A percentile compares a stretch with the other conserved stretches of the same genome.
Conservation (phyloP, 2,888 invertebrate genomes). For the Plusia festucae region DNA sequence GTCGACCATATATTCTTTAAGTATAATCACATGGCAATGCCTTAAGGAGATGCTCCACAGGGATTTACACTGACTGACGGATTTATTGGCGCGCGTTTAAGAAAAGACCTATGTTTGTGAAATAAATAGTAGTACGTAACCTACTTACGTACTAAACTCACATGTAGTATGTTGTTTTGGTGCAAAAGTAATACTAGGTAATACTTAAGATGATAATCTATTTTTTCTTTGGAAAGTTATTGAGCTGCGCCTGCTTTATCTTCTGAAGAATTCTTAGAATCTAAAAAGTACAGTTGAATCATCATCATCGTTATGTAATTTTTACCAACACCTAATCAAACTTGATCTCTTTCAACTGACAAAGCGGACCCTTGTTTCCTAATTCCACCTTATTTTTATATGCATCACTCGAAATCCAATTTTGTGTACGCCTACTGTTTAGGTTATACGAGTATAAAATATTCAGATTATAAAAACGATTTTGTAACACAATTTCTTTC, state of each 20-base stretch:
- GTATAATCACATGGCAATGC: conserved; percentile 12
- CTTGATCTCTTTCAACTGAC: neutral
- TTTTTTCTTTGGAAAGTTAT: conserved; percentile 8
- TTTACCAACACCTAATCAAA: neutral
- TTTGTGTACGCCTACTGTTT: conserved; percentile 25
- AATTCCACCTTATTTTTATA: conserved; percentile 28
- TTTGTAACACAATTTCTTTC: conserved; percentile 39
- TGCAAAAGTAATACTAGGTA: neutral
- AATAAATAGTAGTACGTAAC: neutral
- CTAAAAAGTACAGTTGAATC: too few relatives aligned
- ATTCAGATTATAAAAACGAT: conserved; percentile 45
- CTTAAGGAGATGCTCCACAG: neutral
- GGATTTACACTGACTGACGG: conserved; percentile 4
- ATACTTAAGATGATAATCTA: conserved; percentile 27
- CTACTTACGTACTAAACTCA: neutral
- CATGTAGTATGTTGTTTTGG: neutral
- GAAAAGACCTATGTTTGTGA: conserved; percentile 3
- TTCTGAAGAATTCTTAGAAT: too few relatives aligned
- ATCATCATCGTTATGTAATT: neutral
- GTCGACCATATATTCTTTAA: conserved; percentile 31
- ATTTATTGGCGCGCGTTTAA: neutral
- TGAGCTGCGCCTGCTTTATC: too few relatives aligned
- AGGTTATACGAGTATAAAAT: conserved; percentile 29
- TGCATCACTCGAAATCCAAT: conserved; percentile 34
- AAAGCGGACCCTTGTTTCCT: conserved; percentile 19